phyloP scores from a whole-genome alignment of 2,888 invertebrate species.

The Nesidiocoris tenuis region DNA sequence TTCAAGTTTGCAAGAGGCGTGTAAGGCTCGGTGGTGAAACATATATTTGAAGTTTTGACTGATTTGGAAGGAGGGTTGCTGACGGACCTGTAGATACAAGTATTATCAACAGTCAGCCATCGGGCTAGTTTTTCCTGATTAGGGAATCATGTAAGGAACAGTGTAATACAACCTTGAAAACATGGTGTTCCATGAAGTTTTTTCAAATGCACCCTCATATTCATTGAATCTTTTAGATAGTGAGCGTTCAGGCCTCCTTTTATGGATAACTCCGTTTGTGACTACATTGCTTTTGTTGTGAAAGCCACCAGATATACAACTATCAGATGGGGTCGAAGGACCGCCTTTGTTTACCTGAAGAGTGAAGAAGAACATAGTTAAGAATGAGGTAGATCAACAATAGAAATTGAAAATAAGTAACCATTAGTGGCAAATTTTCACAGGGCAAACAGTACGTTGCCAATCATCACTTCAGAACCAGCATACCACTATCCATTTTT shows the following conservation, averaged over 20 bases:
- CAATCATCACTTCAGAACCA: too few relatives aligned
- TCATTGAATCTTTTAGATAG: constrained; percentile 40
- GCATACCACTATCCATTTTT: too few relatives aligned
- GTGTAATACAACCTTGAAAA: constrained; percentile 35
- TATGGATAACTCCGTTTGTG: constrained; percentile 34
- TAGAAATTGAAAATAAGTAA: not conserved
- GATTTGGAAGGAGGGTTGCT: constrained; percentile 32
- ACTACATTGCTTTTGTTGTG: constrained; percentile 29
- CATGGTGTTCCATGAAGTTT: constrained; percentile 36
- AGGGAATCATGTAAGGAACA: too few relatives aligned
- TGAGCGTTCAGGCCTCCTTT: constrained; percentile 38
- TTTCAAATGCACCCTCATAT: constrained; percentile 37
- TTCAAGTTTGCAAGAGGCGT: constrained; percentile 43
- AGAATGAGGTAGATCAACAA: too few relatives aligned
- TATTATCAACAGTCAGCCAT: too few relatives aligned
- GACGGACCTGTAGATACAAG: constrained; percentile 16
- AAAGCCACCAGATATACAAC: constrained; percentile 18
- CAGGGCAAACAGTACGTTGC: too few relatives aligned
- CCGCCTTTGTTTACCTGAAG: constrained; percentile 7
- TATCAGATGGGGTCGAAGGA: constrained; percentile 1
- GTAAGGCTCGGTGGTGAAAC: constrained; percentile 46
- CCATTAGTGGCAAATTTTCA: too few relatives aligned
- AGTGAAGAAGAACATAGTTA: not conserved
- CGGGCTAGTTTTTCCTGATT: too few relatives aligned
- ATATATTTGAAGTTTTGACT: constrained; percentile 40